Conservation (phyloP, 2,888 invertebrate genomes). For the Synanthedon formicaeformis region DNA sequence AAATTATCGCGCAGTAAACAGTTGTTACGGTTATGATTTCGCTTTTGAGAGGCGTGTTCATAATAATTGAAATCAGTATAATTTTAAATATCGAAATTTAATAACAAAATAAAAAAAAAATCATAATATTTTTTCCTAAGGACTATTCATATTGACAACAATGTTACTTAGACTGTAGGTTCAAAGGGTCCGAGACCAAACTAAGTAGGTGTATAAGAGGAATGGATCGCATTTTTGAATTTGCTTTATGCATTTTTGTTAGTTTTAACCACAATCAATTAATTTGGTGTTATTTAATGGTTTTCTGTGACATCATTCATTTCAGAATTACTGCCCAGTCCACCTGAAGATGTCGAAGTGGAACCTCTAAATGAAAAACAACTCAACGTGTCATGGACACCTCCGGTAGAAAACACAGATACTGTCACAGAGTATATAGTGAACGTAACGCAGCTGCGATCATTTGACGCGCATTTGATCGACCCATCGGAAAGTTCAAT, state of each 20-base stretch:
- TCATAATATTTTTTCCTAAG: too few species aligned
- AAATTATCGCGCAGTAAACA: too few species aligned
- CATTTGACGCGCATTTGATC: conserved; percentile 73
- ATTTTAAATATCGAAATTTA: too few species aligned
- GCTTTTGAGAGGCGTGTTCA: too few species aligned
- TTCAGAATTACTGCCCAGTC: conserved; percentile 79
- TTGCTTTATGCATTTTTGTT: not conserved
- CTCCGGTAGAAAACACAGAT: conserved; percentile 74
- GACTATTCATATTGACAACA: too few species aligned
- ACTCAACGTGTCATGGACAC: conserved; percentile 78
- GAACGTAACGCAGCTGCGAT: conserved; percentile 77
- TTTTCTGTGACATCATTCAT: conserved; percentile 6
- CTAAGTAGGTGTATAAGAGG: too few species aligned
- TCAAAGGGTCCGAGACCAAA: too few species aligned
- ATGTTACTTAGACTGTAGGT: too few species aligned
- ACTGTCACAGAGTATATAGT: conserved; percentile 76
- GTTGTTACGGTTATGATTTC: too few species aligned
- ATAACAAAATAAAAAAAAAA: too few species aligned
- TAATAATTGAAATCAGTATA: too few species aligned
- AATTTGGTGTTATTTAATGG: not conserved
- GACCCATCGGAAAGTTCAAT: conserved; percentile 56
- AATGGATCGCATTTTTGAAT: not conserved
- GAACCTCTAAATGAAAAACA: conserved; percentile 80
- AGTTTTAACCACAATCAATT: not conserved
- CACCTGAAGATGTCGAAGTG: conserved; percentile 78